Conservation (phyloP, 2,113 vertebrate genomes). For the Alethe castanea region DNA sequence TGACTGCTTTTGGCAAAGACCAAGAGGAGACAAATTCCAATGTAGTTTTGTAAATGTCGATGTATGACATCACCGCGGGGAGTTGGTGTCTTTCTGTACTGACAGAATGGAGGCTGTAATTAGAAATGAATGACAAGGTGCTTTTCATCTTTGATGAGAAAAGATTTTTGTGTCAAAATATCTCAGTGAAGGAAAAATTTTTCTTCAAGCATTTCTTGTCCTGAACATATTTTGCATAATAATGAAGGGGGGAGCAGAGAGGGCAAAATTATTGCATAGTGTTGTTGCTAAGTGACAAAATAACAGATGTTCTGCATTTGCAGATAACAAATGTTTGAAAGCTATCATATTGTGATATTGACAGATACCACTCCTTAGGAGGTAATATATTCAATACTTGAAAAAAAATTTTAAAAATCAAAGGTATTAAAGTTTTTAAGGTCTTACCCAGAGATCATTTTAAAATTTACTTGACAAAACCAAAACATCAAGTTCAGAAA, state of each 20-base stretch:
- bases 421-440: background rate
- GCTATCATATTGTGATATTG: constrained; percentile 41
- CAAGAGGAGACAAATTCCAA: background rate
- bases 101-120: constrained; percentile 56
- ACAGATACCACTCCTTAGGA: background rate
- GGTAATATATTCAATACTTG: background rate
- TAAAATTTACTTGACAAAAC: constrained; percentile 14
- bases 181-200: constrained; percentile 59
- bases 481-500: background rate
- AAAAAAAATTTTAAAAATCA: background rate
- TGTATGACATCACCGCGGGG: constrained; percentile 34
- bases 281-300: constrained; percentile 69
- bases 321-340: constrained; percentile 32
- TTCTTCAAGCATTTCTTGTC: constrained; percentile 56
- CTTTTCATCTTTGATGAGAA: constrained; percentile 65
- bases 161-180: constrained; percentile 73
- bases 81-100: constrained; percentile 12
- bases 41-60: constrained; percentile 23
- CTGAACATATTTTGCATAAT: constrained; percentile 65
- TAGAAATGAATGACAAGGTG: constrained; percentile 69
- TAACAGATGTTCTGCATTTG: constrained; percentile 35
- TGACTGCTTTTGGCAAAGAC: background rate
- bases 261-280: constrained; percentile 11
- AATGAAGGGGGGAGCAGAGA: background rate
- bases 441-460: background rate